Evolutionary conservation across 2,113 vertebrate genomes (phyloP), one percentile per base, ranked within the genome.

Genomic region (Rhinolophus sinicus): DNA sequence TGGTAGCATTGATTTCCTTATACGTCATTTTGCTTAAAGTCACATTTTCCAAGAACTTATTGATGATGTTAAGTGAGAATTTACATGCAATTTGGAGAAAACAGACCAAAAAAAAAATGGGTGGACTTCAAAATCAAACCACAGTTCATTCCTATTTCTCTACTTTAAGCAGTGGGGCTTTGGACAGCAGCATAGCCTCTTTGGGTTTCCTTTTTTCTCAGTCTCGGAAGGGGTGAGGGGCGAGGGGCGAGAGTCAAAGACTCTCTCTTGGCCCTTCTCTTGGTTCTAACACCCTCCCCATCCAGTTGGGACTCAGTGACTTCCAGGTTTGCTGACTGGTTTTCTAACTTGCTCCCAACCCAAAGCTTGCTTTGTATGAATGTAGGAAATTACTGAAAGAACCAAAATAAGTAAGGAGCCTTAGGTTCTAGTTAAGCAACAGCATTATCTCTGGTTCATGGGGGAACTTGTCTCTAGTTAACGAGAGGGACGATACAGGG

Each of bases 271-370:
- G 1, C 12, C 30, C 21, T 76, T 54, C n/a, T 44, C 40, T 44
- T 30, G 21, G 22, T 6, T 58, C 50, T 1, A 9, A 44, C 8
- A 4, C 1, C 3, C 52, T 54, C 22, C 52, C 5, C 3, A 28
- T 13, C 21, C 14, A 47, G 54, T 0, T 44, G 19, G 72, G 54
- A 28, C 40, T 89, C 67, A 58, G 52, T 4, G 26, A 62, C 4
- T 35, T 77, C 21, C 28, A 38, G 4, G 1, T 64, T 75, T 47
- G 8, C n/a, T 12, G 19, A 11, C 5, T 30, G 0, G 2, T 33
- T 58, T 73, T 65, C 22, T 50, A 58, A 77, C 22, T 82, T 56
- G 6, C 47, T 92, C 35, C 8, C 58, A 35, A 33, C 7, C 28
- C 70, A 16, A 40, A 40, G 11, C 38, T 62, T 69, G 30, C 30